Conservation (phyloP, 2,113 vertebrate genomes). For the Morone chrysops region DNA sequence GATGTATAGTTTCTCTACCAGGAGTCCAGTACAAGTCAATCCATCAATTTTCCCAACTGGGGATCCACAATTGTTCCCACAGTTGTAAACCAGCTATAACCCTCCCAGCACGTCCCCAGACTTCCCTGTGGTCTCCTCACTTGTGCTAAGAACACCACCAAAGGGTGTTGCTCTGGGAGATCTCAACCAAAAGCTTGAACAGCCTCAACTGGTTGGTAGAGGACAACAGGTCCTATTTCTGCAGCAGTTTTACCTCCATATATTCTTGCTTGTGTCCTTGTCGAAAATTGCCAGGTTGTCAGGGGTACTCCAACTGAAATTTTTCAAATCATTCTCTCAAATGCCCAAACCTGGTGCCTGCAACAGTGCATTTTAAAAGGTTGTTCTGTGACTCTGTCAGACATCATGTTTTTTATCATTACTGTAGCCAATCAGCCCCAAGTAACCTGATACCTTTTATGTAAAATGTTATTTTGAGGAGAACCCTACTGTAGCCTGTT, state of each 20-base stretch:
- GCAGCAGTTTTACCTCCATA: background rate
- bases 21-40: background rate
- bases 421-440: background rate
- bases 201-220: background rate
- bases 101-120: background rate
- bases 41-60: background rate
- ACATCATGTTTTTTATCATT: slow-evolving; percentile 22
- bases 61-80: background rate
- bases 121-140: background rate
- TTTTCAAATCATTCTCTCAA: slow-evolving; percentile 23
- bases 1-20: background rate
- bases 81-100: background rate
- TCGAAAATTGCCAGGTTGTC: slow-evolving; percentile 22
- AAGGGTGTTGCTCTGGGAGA: background rate
- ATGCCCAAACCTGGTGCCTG: slow-evolving; percentile 21
- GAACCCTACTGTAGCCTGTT: background rate
- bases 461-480: background rate
- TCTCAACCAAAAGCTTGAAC: background rate
- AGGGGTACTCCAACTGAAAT: slow-evolving; percentile 13
- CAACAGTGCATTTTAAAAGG: slow-evolving; percentile 25
- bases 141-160: slow-evolving; percentile 5
- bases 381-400: slow-evolving; percentile 15
- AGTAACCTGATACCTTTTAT: background rate
- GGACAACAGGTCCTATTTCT: background rate
- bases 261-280: slow-evolving; percentile 18